Conservation (phyloP, 2,888 invertebrate genomes). For the Ypsolopha sequella region DNA sequence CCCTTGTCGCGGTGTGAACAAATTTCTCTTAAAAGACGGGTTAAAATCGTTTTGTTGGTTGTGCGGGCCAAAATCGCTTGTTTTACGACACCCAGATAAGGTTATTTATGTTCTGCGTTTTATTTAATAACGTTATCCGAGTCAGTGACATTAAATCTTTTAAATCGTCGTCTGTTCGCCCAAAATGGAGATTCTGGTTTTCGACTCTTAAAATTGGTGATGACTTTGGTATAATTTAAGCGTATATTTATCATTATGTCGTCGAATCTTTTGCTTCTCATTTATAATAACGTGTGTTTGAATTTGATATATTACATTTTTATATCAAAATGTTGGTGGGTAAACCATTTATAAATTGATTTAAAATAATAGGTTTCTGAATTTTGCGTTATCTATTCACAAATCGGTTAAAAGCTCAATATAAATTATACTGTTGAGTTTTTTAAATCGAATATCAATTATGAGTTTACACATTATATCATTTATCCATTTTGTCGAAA, state of each 20-base stretch:
- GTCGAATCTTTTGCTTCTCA: too few relatives aligned
- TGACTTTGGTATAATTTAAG: neutral
- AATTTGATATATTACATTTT: too few relatives aligned
- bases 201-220: neutral
- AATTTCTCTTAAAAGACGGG: slow-evolving; percentile 1
- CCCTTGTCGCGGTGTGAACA: neutral
- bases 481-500: too few relatives aligned
- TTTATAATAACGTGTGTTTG: too few relatives aligned
- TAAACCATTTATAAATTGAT: too few relatives aligned
- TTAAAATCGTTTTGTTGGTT: neutral
- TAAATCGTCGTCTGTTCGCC: neutral
- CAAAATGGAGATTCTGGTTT: neutral
- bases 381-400: neutral
- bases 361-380: neutral
- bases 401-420: neutral
- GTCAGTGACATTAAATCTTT: slow-evolving; percentile 15
- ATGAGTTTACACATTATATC: too few relatives aligned
- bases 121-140: slow-evolving; percentile 54
- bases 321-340: too few relatives aligned
- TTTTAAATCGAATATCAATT: neutral
- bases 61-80: slow-evolving; percentile 34
- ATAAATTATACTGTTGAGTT: neutral
- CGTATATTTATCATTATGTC: neutral
- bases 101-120: slow-evolving; percentile 47
- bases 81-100: slow-evolving; percentile 44